A percentile compares a stretch with the other conserved stretches of the same genome.
Evolutionary conservation across 2,888 invertebrate genomes (phyloP).

Genomic region (Timema cristinae): DNA sequence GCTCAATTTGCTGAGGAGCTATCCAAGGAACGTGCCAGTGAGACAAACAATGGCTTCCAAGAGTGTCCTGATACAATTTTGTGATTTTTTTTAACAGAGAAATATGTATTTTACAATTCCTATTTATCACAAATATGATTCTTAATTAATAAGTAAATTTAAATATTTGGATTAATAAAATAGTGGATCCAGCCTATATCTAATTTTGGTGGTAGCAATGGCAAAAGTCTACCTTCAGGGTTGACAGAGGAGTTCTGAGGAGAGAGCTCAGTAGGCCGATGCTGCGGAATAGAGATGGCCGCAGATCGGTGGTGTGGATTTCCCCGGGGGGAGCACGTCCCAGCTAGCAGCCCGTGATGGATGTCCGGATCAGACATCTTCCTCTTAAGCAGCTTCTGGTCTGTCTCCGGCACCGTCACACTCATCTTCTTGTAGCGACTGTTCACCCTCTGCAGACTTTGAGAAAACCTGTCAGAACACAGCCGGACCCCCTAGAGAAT

Average conservation of each 20-base stretch:
- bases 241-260: constrained; percentile 23
- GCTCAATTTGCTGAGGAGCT: too few relatives aligned
- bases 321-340: constrained; percentile 31
- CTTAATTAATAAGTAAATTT: too few relatives aligned
- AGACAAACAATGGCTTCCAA: too few relatives aligned
- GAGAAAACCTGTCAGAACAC: constrained; percentile 30
- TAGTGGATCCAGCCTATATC: too few relatives aligned
- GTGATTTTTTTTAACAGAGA: too few relatives aligned
- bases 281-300: constrained; percentile 44
- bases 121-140: too few relatives aligned
- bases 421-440: constrained; percentile 70
- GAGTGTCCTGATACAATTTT: too few relatives aligned
- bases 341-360: constrained; percentile 51
- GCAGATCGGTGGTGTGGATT: constrained; percentile 41
- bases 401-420: constrained; percentile 57
- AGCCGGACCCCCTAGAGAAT: neutral
- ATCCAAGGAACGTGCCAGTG: too few relatives aligned
- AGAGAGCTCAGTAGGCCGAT: constrained; percentile 37
- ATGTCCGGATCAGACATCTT: constrained; percentile 89
- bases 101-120: too few relatives aligned
- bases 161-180: too few relatives aligned
- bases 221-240: constrained; percentile 17
- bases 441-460: constrained; percentile 29
- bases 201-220: too few relatives aligned
- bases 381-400: constrained; percentile 54